A percentile compares a stretch with the other conserved stretches of the same genome.
Evolutionary conservation across 1,140 invertebrate genomes (phyloP).

Genomic region (Lithobius niger): DNA sequence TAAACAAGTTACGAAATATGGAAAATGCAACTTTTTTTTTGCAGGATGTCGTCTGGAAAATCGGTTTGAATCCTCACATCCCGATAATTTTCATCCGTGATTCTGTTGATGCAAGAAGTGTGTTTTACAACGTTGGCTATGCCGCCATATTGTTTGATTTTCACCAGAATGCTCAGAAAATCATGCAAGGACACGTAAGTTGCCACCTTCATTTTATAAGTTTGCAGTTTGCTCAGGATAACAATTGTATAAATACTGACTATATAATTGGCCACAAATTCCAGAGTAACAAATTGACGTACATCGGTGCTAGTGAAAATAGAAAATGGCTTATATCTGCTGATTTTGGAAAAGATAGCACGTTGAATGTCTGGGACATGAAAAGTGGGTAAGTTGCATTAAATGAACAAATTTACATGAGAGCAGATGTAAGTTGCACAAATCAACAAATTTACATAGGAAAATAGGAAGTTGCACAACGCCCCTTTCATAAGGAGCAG

Average conservation of each 20-base stretch:
- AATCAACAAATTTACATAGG: no score
- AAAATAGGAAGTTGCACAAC: no score
- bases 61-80: not conserved
- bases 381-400: slow-evolving; percentile 4
- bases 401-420: no score
- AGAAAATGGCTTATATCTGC: not conserved
- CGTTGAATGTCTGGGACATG: not conserved
- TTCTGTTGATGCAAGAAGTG: not conserved
- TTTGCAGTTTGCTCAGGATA: not conserved
- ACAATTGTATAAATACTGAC: not conserved
- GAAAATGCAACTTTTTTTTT: no score
- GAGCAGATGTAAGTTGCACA: no score
- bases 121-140: not conserved
- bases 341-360: not conserved
- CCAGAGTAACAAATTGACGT: not conserved
- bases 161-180: slow-evolving; percentile 1
- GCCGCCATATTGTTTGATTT: not conserved
- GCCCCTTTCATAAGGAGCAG: no score
- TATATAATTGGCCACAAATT: not conserved
- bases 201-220: not conserved
- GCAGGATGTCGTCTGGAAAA: not conserved
- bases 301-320: not conserved
- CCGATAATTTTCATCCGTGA: not conserved
- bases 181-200: not conserved
- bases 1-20: no score